Evolutionary conservation across 2,888 invertebrate genomes (phyloP), one percentile per base, ranked within the genome.

Genomic region (Yponomeuta plumbellus): DNA sequence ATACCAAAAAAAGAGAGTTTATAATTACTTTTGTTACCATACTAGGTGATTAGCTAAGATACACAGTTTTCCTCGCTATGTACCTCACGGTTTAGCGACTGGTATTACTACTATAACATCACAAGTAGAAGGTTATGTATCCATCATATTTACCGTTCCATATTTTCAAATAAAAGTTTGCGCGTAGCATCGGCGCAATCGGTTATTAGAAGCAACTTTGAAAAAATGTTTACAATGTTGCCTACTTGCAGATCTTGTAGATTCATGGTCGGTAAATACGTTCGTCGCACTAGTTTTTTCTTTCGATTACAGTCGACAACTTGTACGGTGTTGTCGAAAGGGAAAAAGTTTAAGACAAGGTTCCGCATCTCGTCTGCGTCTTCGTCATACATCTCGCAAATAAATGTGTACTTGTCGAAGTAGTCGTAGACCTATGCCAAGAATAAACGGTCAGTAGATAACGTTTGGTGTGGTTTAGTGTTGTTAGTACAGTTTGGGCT

Each of bases 371-470:
- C 88, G 26, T 94, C 94, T 0, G 95, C 93, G 69, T 95, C 94
- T 73, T 94, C 93, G 76, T 97, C 97, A 79, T 94, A 97, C 97
- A 97, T 98, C 85, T 97, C 97, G 34, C 95, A 96, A 61, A 94
- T 77, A 81, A 96, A 96, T 44, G 89, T 86, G 68, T 92, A 84
- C 74, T 92, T 92, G 70, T 92, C 92, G 69, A 85, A 90, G 77
- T 91, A 93, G 70, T 92, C 93, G 75, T 80, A 87, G 17, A 87
- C 84, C 88, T 88, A 52, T 52, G 1, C 2, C 13, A 44, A 52
- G 3, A 52, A 52, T 52, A 17, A 44, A 1, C 17, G 44, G 44
- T 6, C 17, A 17, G n/a, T n/a, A n/a, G n/a, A n/a, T n/a, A n/a
- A n/a, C n/a, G n/a, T n/a, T n/a, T n/a, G n/a, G n/a, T n/a, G n/a